Base-by-base conservation (phyloP, 1,140 invertebrate species). In the Eurosta solidaginis region DNA sequence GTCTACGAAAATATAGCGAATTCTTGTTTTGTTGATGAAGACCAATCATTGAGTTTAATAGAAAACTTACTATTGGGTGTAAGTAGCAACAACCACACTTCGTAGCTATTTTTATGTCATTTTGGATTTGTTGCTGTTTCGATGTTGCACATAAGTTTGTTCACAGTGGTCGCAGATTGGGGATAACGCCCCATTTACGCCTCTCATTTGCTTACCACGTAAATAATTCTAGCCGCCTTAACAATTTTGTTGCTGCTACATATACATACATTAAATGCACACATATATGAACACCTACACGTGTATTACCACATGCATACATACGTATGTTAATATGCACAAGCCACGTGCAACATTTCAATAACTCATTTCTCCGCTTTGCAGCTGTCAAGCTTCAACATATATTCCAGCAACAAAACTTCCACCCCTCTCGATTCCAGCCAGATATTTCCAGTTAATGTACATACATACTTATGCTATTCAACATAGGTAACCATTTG, bases 311-410 rank as follows among this genome's bases (percentile, higher is more conserved):
- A 52, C 49, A 49, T 17, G n/a, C n/a, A n/a, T 27, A 27, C 27
- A 25, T 20, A n/a, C 29, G 10, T 33, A 68, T 68, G 59, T 12
- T 68, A 68, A 68, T 68, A 68, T 68, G 33, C 59, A 68, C 40
- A 68, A 40, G 59, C 59, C 59, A 68, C 59, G 59, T 68, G 59
- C 59, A 68, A 68, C 59, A 68, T 68, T 68, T 68, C 59, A 68
- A 68, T 68, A 68, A 68, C 59, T 68, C 59, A 68, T 68, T 68
- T 68, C 40, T 17, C 40, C 40, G 59, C 33, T 7, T 68, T 68
- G 59, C 59, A 68, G 36, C 33, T 68, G 59, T 20, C 59, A 40
- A 33, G 33, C 59, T 68, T 68, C 59, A 40, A 40, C 33, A 10
- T 68, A 9, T 17, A 29, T 40, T 3, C 33, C 59, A 68, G 33